phyloP scores from a whole-genome alignment of 2,888 invertebrate genomes.

The Lasioglossum figueresi region DNA sequence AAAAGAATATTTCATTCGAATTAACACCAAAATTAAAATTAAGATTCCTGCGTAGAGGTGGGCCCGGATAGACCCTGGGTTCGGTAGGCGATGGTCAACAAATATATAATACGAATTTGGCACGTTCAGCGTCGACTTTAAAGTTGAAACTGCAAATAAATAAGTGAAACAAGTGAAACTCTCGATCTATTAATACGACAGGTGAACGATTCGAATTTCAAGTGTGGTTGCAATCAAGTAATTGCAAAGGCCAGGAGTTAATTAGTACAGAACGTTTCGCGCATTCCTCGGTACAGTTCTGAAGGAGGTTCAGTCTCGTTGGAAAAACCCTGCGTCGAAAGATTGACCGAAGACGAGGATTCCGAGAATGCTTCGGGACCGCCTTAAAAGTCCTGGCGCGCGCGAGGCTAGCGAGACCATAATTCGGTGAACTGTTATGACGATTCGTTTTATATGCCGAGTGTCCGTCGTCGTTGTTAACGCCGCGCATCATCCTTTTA shows the following conservation, averaged over 20 bases:
- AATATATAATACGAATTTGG: no score
- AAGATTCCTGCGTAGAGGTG: no score
- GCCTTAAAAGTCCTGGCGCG: constrained; percentile 47
- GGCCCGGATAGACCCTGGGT: no score
- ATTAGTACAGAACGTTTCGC: not conserved
- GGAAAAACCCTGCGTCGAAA: constrained; percentile 26
- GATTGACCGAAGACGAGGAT: constrained; percentile 6
- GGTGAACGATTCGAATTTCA: not conserved
- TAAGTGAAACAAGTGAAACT: not conserved
- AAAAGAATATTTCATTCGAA: not conserved
- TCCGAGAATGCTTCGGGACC: not conserved
- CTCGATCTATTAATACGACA: not conserved
- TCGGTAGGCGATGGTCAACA: no score
- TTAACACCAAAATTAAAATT: no score
- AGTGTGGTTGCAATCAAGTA: not conserved
- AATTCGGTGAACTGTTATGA: constrained; percentile 52
- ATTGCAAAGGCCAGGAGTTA: not conserved
- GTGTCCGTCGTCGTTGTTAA: constrained; percentile 35
- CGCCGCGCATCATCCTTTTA: constrained; percentile 29
- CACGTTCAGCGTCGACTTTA: no score
- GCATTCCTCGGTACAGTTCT: not conserved
- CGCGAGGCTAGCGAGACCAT: constrained; percentile 59
- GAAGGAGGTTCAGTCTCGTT: constrained; percentile 2
- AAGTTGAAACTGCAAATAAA: no score
- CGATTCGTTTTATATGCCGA: constrained; percentile 30